Conservation (phyloP, 2,113 vertebrate species). For the Oenanthe melanoleuca region DNA sequence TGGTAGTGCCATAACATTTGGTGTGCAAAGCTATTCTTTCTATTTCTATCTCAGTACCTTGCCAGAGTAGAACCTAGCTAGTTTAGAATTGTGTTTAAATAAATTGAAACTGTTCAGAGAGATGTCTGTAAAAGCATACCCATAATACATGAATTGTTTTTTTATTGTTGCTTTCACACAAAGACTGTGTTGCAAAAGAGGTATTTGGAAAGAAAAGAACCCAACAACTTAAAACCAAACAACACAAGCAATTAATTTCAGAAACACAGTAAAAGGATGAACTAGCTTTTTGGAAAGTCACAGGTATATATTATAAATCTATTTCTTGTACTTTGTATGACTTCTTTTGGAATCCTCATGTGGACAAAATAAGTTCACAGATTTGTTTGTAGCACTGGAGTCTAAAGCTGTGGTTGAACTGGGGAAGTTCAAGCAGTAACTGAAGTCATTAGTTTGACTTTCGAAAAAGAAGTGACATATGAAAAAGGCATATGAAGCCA, state of each 20-base stretch:
- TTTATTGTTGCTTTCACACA: neutral
- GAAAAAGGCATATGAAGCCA: slow-evolving; percentile 22
- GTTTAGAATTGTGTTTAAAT: neutral
- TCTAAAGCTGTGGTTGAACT: neutral
- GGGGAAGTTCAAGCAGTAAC: neutral
- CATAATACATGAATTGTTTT: neutral
- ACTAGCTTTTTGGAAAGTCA: neutral
- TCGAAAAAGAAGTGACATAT: neutral
- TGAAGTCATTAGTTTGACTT: neutral
- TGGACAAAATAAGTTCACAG: neutral
- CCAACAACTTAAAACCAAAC: neutral
- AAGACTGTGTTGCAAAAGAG: neutral
- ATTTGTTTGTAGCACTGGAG: neutral
- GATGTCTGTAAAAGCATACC: neutral
- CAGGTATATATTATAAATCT: neutral
- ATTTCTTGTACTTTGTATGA: neutral
- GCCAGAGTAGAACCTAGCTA: neutral
- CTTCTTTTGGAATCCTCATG: neutral
- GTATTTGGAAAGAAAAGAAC: neutral
- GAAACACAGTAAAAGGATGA: neutral
- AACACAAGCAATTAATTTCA: neutral
- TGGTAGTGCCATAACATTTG: neutral
- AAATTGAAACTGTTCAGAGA: neutral
- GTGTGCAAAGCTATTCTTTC: neutral
- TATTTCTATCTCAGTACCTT: neutral